Evolutionary conservation across 2,888 invertebrate species (phyloP).

Genomic region (Ectropis crepuscularia): DNA sequence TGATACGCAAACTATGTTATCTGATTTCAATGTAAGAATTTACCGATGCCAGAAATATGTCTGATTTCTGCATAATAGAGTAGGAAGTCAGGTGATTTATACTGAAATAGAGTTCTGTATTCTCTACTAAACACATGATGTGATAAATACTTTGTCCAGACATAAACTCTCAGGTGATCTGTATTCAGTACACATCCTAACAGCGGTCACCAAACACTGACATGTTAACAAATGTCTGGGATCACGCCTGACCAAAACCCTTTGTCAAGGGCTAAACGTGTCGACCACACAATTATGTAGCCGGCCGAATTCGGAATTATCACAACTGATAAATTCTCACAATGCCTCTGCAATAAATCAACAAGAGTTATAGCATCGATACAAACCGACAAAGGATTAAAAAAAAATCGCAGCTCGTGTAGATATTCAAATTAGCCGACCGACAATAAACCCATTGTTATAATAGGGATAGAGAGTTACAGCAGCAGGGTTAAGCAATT

Average conservation of each 20-base stretch:
- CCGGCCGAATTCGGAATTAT: constrained; percentile 15
- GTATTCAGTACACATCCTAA: constrained; percentile 10
- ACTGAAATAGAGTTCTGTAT: too few relatives aligned
- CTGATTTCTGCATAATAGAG: background rate
- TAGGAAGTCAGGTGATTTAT: background rate
- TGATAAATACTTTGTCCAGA: too few relatives aligned
- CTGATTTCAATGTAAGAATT: background rate
- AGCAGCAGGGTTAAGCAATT: constrained; percentile 27
- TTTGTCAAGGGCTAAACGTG: constrained; percentile 17
- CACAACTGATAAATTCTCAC: constrained; percentile 20
- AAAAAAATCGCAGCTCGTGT: constrained; percentile 2
- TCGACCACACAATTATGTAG: constrained; percentile 18
- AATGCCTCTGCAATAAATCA: constrained; percentile 20
- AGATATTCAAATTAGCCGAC: constrained; percentile 19
- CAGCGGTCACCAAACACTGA: constrained; percentile 9
- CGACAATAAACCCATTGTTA: constrained; percentile 13
- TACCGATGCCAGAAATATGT: background rate
- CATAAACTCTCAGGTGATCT: background rate
- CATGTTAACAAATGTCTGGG: constrained; percentile 26
- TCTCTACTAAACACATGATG: too few relatives aligned
- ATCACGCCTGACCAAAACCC: constrained; percentile 17
- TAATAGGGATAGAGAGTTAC: constrained; percentile 15
- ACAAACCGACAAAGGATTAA: constrained; percentile 10
- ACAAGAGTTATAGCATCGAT: constrained; percentile 13
- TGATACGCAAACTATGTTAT: background rate